Conservation (phyloP, 2,888 invertebrate species). For the Cordylochernes scorpioides region DNA sequence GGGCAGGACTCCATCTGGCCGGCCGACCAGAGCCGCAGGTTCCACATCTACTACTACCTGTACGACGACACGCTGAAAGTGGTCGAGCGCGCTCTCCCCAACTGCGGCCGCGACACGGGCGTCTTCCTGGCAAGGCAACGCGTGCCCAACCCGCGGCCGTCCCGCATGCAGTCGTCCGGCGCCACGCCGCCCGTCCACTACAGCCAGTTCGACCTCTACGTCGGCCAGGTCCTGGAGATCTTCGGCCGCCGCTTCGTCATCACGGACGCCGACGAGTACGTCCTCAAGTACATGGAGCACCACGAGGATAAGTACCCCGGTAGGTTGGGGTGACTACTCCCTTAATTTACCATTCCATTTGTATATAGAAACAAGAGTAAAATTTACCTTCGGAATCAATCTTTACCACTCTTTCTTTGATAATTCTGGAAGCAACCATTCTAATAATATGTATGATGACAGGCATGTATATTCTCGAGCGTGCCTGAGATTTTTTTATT, state of each 20-base stretch:
- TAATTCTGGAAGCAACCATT: too few species aligned
- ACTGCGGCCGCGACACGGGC: slow-evolving; percentile 49
- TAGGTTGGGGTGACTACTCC: too few species aligned
- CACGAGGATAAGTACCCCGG: slow-evolving; percentile 21
- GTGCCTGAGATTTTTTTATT: too few species aligned
- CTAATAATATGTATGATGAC: too few species aligned
- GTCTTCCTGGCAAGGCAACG: slow-evolving; percentile 39
- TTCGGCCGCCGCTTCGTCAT: slow-evolving; percentile 48
- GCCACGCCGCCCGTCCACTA: slow-evolving; percentile 36
- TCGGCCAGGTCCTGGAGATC: slow-evolving; percentile 42
- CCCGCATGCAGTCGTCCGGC: slow-evolving; percentile 40
- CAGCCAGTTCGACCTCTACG: slow-evolving; percentile 46
- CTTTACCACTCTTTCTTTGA: too few species aligned
- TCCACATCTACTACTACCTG: slow-evolving; percentile 45
- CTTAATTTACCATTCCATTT: too few species aligned
- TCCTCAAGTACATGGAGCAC: slow-evolving; percentile 34
- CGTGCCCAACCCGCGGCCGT: too few species aligned
- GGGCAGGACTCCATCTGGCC: slow-evolving; percentile 45
- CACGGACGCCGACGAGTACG: slow-evolving; percentile 56
- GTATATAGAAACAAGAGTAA: too few species aligned
- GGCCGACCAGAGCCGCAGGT: slow-evolving; percentile 44
- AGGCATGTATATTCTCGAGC: too few species aligned
- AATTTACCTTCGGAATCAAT: too few species aligned
- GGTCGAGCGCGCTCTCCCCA: slow-evolving; percentile 39
- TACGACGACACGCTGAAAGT: slow-evolving; percentile 46